A percentile compares a stretch with the other conserved stretches of the same genome.
Conservation (phyloP, 2,797 vertebrate genomes). For the Eutrigla gurnardus region DNA sequence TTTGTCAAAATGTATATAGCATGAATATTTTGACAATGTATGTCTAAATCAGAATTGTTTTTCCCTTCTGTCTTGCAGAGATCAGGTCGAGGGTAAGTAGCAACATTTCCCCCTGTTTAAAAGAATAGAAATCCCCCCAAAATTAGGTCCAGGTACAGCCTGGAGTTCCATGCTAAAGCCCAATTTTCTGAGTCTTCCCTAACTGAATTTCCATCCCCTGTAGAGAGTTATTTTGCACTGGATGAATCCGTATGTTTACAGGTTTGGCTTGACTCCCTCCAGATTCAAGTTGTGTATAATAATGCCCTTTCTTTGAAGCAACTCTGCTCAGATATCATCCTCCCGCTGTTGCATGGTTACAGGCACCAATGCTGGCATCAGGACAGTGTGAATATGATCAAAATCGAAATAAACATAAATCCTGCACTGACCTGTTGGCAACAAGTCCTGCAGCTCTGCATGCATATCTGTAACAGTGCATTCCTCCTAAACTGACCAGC, state of each 20-base stretch:
- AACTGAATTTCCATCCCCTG: conserved; percentile 60
- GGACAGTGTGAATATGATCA: conserved; percentile 30
- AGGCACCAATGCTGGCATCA: conserved; percentile 57
- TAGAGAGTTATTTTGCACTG: conserved; percentile 51
- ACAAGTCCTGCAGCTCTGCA: conserved; percentile 72
- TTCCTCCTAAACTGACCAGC: conserved; percentile 53
- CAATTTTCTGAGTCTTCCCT: conserved; percentile 47
- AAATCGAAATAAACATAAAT: neutral
- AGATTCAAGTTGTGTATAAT: conserved; percentile 60
- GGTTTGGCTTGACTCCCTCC: conserved; percentile 82
- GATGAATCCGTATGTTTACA: conserved; percentile 59
- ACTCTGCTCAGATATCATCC: conserved; percentile 34
- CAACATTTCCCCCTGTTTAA: neutral
- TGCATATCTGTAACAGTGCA: conserved; percentile 55
- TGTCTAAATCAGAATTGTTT: neutral
- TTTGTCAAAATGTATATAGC: neutral
- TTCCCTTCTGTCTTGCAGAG: conserved; percentile 81
- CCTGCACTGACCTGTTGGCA: conserved; percentile 52
- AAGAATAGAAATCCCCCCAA: neutral
- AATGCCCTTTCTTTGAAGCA: conserved; percentile 16
- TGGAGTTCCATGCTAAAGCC: conserved; percentile 64
- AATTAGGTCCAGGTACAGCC: conserved; percentile 41
- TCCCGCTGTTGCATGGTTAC: conserved; percentile 54
- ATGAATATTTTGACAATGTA: neutral
- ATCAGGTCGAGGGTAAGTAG: conserved; percentile 92